Conservation (phyloP, 2,797 vertebrate genomes). For the Anniella stebbinsi region DNA sequence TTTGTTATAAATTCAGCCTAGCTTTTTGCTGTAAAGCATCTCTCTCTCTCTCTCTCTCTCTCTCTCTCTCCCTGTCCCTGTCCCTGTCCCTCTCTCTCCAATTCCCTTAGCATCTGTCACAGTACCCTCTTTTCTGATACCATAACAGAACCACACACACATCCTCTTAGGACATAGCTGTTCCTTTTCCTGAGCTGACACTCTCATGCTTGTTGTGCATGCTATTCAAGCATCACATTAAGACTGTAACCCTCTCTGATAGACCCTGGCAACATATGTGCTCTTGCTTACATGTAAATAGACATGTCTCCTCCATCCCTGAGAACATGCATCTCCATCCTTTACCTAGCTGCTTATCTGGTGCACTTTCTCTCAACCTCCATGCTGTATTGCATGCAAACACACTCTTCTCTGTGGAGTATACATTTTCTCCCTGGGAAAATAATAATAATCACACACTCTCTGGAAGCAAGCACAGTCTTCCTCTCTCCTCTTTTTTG, state of each 20-base stretch:
- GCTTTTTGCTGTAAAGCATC: not conserved
- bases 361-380: slow-evolving; percentile 36
- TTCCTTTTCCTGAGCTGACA: slow-evolving; percentile 31
- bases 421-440: slow-evolving; percentile 38
- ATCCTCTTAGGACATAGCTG: slow-evolving; percentile 32
- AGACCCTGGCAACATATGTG: not conserved
- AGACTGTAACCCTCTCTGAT: not conserved
- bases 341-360: slow-evolving; percentile 51
- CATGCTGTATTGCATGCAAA: not conserved
- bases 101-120: not conserved
- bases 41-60: not conserved
- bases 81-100: too few species aligned
- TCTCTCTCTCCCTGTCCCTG: too few species aligned
- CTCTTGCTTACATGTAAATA: slow-evolving; percentile 30
- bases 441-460: not conserved
- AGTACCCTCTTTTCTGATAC: not conserved
- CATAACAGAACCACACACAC: not conserved
- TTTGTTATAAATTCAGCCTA: not conserved
- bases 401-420: slow-evolving; percentile 31
- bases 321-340: not conserved
- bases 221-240: not conserved
- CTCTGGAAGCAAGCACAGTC: slow-evolving; percentile 45
- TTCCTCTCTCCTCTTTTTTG: slow-evolving; percentile 38
- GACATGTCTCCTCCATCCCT: slow-evolving; percentile 48
- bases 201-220: slow-evolving; percentile 37